Evolutionary conservation across 2,888 invertebrate genomes (phyloP).

Genomic region (Argyresthia albistria): DNA sequence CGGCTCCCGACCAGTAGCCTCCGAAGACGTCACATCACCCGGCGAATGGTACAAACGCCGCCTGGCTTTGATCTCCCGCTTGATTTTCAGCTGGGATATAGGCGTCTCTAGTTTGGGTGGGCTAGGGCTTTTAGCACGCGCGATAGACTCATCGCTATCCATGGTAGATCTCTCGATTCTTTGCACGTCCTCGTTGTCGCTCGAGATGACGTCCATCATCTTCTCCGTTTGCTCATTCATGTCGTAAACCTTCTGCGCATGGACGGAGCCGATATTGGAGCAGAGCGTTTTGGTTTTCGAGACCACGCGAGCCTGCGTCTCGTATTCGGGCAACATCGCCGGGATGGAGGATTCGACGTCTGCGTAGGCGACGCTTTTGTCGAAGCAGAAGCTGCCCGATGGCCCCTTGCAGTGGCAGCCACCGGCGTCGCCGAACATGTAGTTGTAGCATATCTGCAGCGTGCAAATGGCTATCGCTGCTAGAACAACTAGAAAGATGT

Average conservation of each 20-base stretch:
- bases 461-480: constrained; percentile 34
- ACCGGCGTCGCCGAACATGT: constrained; percentile 27
- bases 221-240: constrained; percentile 51
- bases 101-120: constrained; percentile 49
- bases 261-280: constrained; percentile 7
- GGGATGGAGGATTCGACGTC: constrained; percentile 34
- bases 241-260: constrained; percentile 43
- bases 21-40: constrained; percentile 28
- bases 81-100: constrained; percentile 38
- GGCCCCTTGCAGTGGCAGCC: constrained; percentile 27
- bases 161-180: constrained; percentile 6
- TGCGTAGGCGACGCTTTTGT: constrained; percentile 21
- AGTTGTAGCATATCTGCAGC: constrained; percentile 42
- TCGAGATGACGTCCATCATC: constrained; percentile 42
- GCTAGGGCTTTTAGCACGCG: constrained; percentile 21
- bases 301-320: not conserved
- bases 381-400: not conserved
- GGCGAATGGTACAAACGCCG: constrained; percentile 4
- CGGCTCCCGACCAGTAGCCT: not conserved
- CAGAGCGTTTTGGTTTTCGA: constrained; percentile 1
- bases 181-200: constrained; percentile 12
- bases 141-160: constrained; percentile 10
- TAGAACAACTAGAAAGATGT: constrained; percentile 32
- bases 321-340: not conserved
- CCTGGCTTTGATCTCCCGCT: constrained; percentile 1